Conservation (phyloP, 2,888 invertebrate genomes). For the Trisateles emortualis region DNA sequence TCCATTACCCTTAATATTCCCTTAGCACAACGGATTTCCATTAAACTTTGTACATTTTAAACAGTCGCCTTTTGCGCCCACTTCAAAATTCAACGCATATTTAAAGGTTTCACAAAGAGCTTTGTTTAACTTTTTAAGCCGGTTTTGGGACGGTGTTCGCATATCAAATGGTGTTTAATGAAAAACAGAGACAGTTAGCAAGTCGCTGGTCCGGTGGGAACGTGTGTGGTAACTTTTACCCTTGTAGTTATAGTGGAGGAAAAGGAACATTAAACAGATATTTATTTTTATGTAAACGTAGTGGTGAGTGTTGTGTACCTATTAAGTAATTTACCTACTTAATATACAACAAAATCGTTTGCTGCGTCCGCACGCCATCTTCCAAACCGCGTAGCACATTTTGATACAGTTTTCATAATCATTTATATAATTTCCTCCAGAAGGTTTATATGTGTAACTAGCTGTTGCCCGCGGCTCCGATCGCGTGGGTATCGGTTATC, state of each 20-base stretch:
- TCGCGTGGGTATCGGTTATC: no score
- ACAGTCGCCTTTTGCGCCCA: slow-evolving; percentile 74
- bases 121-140: slow-evolving; percentile 77
- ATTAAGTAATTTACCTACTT: no score
- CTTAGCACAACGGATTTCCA: slow-evolving; percentile 72
- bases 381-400: no score
- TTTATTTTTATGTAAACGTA: no score
- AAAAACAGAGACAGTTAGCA: slow-evolving; percentile 21
- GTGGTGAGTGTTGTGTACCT: no score
- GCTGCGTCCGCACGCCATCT: no score
- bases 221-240: slow-evolving; percentile 7
- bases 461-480: no score
- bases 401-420: no score
- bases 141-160: slow-evolving; percentile 57
- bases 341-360: no score
- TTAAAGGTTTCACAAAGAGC: slow-evolving; percentile 74
- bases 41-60: slow-evolving; percentile 82
- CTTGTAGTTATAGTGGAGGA: neutral
- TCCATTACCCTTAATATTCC: slow-evolving; percentile 74
- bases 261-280: no score
- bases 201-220: slow-evolving; percentile 8
- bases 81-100: slow-evolving; percentile 80
- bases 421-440: no score
- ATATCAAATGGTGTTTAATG: slow-evolving; percentile 50
- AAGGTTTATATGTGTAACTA: no score